phyloP scores from a whole-genome alignment of 2,888 invertebrate genomes.

The Cheilosia soror region DNA sequence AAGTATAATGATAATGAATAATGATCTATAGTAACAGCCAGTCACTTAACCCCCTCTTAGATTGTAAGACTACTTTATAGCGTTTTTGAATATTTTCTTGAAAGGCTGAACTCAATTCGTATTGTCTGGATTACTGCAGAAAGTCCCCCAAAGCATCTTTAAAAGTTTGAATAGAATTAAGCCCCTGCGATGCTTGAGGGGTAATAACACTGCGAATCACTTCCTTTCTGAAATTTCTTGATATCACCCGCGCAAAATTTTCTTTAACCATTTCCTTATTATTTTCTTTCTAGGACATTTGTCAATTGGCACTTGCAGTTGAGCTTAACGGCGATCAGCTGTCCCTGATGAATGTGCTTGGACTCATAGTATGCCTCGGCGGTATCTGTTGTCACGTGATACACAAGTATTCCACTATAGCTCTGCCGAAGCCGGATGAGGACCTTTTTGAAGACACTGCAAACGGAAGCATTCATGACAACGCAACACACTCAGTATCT shows the following conservation, averaged over 20 bases:
- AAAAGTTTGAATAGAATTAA: no score
- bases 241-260: background rate
- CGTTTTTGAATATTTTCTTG: no score
- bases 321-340: constrained; percentile 94
- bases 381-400: constrained; percentile 94
- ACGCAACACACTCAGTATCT: constrained; percentile 46
- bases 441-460: constrained; percentile 77
- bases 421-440: constrained; percentile 77
- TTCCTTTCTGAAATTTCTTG: no score
- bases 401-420: constrained; percentile 86
- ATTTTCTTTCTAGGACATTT: constrained; percentile 90
- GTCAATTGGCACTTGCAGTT: constrained; percentile 94
- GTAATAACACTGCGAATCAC: no score
- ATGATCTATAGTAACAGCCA: no score
- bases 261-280: background rate
- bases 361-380: constrained; percentile 93
- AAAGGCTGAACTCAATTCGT: no score
- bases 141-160: no score
- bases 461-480: constrained; percentile 76
- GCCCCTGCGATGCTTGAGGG: no score
- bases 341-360: constrained; percentile 92
- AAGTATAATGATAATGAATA: no score
- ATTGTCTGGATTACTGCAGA: no score
- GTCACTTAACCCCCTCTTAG: no score
- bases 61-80: no score